Evolutionary conservation across 2,888 invertebrate genomes (phyloP).

Genomic region (Gastracanthus pulcherrimus): DNA sequence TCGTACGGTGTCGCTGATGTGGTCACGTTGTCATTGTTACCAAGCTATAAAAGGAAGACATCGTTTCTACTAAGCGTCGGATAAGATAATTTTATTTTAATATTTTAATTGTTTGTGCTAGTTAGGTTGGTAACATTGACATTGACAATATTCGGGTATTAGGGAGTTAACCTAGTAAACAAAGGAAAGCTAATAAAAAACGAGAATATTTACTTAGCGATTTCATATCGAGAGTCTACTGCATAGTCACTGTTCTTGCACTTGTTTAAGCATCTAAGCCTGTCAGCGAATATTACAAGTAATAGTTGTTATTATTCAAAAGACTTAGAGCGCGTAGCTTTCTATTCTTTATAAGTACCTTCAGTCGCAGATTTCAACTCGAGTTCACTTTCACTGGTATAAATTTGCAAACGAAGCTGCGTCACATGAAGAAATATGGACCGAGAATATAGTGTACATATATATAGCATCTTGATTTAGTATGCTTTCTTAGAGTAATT

Average conservation of each 20-base stretch:
- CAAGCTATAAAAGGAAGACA: too few species aligned
- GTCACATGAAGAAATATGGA: background rate
- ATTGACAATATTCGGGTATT: too few species aligned
- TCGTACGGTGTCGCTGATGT: background rate
- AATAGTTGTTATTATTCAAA: too few species aligned
- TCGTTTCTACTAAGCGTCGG: too few species aligned
- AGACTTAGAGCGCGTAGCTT: too few species aligned
- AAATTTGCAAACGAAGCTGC: background rate
- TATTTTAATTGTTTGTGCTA: background rate
- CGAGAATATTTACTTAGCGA: too few species aligned
- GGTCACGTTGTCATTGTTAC: background rate
- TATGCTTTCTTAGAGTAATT: background rate
- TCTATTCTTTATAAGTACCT: background rate
- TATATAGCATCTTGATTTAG: background rate
- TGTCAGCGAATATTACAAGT: too few species aligned
- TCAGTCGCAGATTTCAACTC: background rate
- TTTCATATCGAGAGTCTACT: background rate
- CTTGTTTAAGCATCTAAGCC: too few species aligned
- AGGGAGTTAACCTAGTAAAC: too few species aligned
- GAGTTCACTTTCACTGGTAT: too few species aligned
- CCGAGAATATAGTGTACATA: background rate
- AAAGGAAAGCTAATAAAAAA: too few species aligned
- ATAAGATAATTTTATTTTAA: too few species aligned
- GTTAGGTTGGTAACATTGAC: background rate
- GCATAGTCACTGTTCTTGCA: background rate